phyloP scores from a whole-genome alignment of 1,140 invertebrate genomes.

The Atta colombica region DNA sequence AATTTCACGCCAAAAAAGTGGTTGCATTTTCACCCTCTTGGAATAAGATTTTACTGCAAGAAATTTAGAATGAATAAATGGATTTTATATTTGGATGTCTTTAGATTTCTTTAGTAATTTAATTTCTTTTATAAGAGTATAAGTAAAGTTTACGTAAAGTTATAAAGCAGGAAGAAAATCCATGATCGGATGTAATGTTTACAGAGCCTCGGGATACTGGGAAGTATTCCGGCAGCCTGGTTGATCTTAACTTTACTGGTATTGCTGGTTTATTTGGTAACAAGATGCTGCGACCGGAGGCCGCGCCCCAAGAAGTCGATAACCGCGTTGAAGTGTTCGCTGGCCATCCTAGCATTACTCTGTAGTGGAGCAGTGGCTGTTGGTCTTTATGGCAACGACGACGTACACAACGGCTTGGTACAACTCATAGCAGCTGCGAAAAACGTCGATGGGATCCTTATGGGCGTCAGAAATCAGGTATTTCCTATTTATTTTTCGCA shows the following conservation, averaged over 20 bases:
- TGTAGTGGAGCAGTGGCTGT: conserved; percentile 92
- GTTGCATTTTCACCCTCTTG: too few relatives aligned
- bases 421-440: conserved; percentile 92
- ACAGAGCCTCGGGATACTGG: conserved; percentile 96
- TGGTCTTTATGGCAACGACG: conserved; percentile 97
- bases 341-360: conserved; percentile 94
- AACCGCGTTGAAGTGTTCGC: conserved; percentile 93
- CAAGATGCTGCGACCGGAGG: conserved; percentile 97
- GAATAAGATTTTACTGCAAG: too few relatives aligned
- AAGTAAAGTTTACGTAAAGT: not conserved
- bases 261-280: conserved; percentile 95
- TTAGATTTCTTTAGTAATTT: not conserved
- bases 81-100: conserved; percentile 10
- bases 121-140: not conserved
- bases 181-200: conserved; percentile 68
- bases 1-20: too few relatives aligned
- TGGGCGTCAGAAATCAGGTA: conserved; percentile 92
- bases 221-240: conserved; percentile 95
- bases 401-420: conserved; percentile 95
- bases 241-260: conserved; percentile 95
- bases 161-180: not conserved
- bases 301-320: conserved; percentile 94
- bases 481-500: not conserved
- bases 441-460: conserved; percentile 92
- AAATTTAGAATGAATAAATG: not conserved